Conservation (phyloP, 2,113 vertebrate genomes). For the Cisticola juncidis region DNA sequence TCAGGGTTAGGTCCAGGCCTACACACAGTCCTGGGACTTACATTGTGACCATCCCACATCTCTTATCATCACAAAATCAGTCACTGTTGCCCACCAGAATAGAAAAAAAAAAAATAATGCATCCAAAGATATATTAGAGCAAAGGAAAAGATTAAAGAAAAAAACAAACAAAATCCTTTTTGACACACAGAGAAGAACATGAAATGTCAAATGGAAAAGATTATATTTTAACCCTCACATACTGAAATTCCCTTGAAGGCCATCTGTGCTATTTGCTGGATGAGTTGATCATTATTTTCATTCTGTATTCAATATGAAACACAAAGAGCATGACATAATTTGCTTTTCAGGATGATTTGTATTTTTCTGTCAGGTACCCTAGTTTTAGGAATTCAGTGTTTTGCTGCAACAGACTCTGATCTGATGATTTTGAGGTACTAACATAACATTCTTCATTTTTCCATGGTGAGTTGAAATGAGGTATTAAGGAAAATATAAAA, state of each 20-base stretch:
- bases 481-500: neutral
- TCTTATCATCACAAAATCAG: neutral
- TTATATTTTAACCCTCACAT: neutral
- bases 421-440: neutral
- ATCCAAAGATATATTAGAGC: neutral
- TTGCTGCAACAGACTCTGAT: neutral
- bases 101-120: neutral
- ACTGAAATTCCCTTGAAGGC: neutral
- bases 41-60: neutral
- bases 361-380: neutral
- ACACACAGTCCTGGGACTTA: neutral
- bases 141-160: neutral
- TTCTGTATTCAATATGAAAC: neutral
- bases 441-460: neutral
- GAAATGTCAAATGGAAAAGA: neutral
- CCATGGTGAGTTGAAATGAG: neutral
- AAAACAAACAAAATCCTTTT: neutral
- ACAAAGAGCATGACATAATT: neutral
- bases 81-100: neutral
- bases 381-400: neutral
- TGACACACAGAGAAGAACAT: neutral
- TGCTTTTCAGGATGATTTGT: neutral
- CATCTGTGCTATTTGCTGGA: neutral
- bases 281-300: neutral
- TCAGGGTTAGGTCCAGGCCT: neutral